Percentiles rank a stretch among this genome's conserved stretches.
phyloP scores from a whole-genome alignment of 2,797 vertebrate species.

The Cossypha polioptera region DNA sequence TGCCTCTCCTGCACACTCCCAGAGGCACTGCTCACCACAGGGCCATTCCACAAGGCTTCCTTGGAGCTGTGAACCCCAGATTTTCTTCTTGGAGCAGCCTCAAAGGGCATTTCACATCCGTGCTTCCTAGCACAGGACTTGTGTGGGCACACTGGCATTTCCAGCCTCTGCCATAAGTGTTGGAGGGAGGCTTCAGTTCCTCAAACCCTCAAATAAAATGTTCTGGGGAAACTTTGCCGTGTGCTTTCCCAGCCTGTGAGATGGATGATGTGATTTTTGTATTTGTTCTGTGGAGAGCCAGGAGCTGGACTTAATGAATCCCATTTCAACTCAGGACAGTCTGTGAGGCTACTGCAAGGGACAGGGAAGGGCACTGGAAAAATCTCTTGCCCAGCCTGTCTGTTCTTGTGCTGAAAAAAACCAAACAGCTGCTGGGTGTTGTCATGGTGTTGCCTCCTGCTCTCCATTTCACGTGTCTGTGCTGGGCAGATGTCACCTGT shows the following conservation, averaged over 20 bases:
- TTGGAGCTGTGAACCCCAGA: not conserved
- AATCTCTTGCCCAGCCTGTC: not conserved
- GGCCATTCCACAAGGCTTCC: not conserved
- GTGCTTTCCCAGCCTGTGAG: not conserved
- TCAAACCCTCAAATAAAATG: not conserved
- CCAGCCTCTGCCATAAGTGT: not conserved
- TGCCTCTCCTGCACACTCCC: not conserved
- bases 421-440: not conserved
- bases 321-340: accelerated
- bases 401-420: not conserved
- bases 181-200: not conserved
- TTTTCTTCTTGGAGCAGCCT: not conserved
- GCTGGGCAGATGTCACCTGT: not conserved
- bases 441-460: not conserved
- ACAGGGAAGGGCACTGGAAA: not conserved
- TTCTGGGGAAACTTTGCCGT: not conserved
- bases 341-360: not conserved
- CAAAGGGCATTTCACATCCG: not conserved
- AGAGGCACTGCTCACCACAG: accelerated
- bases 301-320: not conserved
- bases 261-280: not conserved
- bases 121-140: not conserved
- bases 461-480: not conserved
- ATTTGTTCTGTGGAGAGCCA: not conserved
- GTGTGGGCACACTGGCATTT: not conserved